These are phyloP conservation scores for Drosophila carrolli DNA, from an alignment of 1,140 invertebrate genomes.

Conservation along the genomic window DNA sequence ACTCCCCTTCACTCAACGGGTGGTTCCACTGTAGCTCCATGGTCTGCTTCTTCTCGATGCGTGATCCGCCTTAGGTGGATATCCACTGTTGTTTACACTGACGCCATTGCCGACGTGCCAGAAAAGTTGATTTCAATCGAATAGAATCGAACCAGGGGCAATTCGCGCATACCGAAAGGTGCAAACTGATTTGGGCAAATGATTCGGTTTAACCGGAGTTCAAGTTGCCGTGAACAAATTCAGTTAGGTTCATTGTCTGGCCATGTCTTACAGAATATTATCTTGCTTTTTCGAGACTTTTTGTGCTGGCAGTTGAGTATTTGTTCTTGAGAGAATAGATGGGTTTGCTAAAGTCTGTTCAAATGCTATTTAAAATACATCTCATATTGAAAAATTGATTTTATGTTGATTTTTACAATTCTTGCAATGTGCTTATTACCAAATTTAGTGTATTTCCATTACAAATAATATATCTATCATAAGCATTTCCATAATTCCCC, in stretches of 20 bases:
- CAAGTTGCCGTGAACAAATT: conserved; percentile 13
- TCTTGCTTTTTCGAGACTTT: background rate
- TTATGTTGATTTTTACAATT: no score
- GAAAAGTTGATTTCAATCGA: conserved; percentile 57
- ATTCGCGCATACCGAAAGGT: conserved; percentile 20
- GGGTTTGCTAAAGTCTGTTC: no score
- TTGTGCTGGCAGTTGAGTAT: no score
- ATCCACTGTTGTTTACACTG: conserved; percentile 63
- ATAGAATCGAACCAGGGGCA: conserved; percentile 37
- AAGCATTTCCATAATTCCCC: background rate
- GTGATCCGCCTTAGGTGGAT: conserved; percentile 50
- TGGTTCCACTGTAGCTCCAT: conserved; percentile 42
- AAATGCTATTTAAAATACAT: no score
- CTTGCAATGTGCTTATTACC: background rate
- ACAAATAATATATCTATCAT: background rate
- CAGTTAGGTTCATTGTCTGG: conserved; percentile 7
- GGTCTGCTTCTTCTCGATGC: conserved; percentile 14
- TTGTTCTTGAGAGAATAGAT: no score
- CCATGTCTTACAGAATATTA: background rate
- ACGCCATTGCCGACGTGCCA: conserved; percentile 63
- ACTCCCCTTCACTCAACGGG: conserved; percentile 46
- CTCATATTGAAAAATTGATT: no score
- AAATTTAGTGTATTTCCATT: background rate
- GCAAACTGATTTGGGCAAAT: conserved; percentile 34
- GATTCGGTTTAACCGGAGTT: background rate